Evolutionary conservation across 2,797 vertebrate species (phyloP).

Genomic region (Ctenosaura bakeri): DNA sequence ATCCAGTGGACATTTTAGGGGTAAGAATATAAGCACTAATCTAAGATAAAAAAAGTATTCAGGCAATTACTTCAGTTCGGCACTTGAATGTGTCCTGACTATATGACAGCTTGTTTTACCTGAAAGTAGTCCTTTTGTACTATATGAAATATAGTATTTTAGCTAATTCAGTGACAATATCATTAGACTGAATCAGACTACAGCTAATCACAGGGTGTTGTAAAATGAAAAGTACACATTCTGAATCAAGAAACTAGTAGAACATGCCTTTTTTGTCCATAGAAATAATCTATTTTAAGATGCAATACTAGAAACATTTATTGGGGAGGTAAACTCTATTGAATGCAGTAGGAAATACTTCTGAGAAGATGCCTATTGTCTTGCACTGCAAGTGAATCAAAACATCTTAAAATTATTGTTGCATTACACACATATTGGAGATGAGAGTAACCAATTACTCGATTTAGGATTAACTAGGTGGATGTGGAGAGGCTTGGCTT

Average conservation of each 20-base stretch:
- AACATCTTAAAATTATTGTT: conserved; percentile 3
- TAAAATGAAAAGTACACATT: neutral
- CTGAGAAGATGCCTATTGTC: too few species aligned
- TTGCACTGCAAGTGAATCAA: neutral
- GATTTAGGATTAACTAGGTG: neutral
- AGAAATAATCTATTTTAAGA: neutral
- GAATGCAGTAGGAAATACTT: too few species aligned
- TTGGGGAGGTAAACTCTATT: neutral
- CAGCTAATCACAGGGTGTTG: neutral
- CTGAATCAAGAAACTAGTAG: neutral
- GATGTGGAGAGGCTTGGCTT: neutral
- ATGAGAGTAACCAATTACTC: conserved; percentile 4
- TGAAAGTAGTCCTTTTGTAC: neutral
- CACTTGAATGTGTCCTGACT: neutral
- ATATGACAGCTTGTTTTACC: neutral
- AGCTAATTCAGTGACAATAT: neutral
- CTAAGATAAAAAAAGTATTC: neutral
- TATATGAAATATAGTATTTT: neutral
- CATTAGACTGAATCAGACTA: neutral
- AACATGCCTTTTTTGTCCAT: neutral
- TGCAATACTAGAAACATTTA: neutral
- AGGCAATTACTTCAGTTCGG: neutral
- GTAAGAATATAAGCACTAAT: neutral
- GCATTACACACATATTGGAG: neutral
- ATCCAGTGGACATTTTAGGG: neutral